phyloP scores from a whole-genome alignment of 2,888 invertebrate genomes.

The Thera obeliscata region DNA sequence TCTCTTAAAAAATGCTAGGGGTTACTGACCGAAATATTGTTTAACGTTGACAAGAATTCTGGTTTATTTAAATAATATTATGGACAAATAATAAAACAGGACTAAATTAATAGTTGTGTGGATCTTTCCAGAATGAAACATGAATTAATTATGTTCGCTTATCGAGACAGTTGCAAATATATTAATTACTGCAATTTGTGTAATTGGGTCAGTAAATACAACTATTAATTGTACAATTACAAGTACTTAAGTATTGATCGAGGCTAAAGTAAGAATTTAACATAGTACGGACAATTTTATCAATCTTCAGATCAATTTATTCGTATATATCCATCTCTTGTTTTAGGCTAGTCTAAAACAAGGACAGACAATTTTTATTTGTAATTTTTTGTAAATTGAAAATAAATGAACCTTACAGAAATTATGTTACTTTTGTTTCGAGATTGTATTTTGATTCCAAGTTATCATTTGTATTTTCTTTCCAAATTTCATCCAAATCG shows the following conservation, averaged over 20 bases:
- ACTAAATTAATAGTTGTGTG: slow-evolving; percentile 6
- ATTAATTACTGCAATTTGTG: slow-evolving; percentile 26
- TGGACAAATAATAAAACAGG: not conserved
- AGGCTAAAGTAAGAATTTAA: not conserved
- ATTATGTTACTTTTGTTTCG: no score
- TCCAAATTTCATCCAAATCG: no score
- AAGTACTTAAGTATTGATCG: slow-evolving; percentile 6
- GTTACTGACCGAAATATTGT: no score
- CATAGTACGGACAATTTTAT: slow-evolving; percentile 4
- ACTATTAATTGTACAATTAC: slow-evolving; percentile 15
- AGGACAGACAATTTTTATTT: no score
- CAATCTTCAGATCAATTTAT: not conserved
- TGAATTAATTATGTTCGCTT: slow-evolving; percentile 15
- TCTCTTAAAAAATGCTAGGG: no score
- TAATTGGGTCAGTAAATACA: slow-evolving; percentile 32
- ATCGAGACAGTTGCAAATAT: slow-evolving; percentile 30
- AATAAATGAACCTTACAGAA: no score
- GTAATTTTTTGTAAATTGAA: no score
- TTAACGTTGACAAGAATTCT: no score
- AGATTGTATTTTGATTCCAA: no score
- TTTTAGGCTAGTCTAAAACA: no score
- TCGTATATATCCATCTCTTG: not conserved
- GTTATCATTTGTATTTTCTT: no score
- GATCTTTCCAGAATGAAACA: slow-evolving; percentile 19
- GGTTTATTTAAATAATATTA: no score